A percentile compares a stretch with the other conserved stretches of the same genome.
Conservation (phyloP, 2,888 invertebrate genomes). For the Escarpia spicata region DNA sequence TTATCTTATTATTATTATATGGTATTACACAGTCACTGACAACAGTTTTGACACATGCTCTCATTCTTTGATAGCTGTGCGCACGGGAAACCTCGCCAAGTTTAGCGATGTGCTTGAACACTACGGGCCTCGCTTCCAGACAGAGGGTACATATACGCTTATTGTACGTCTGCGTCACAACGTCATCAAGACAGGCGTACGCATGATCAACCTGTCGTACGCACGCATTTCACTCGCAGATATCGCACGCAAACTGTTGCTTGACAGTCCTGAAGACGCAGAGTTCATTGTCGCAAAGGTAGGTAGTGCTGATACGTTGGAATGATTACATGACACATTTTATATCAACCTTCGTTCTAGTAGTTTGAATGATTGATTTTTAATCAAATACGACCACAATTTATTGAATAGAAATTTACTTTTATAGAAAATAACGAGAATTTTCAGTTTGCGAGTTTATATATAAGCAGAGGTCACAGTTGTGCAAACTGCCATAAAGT, state of each 20-base stretch:
- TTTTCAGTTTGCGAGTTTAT: too few relatives aligned
- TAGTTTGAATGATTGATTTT: background rate
- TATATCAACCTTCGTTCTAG: background rate
- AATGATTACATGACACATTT: background rate
- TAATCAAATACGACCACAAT: background rate
- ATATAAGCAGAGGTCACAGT: too few relatives aligned
- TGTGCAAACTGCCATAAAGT: too few relatives aligned
- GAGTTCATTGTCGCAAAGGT: constrained; percentile 97
- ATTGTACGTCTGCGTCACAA: constrained; percentile 96
- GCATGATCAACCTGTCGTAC: constrained; percentile 95
- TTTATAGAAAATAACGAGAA: background rate
- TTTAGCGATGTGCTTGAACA: constrained; percentile 93
- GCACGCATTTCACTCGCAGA: constrained; percentile 94
- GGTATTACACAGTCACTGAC: background rate
- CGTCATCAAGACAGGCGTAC: constrained; percentile 97
- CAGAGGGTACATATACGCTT: constrained; percentile 94
- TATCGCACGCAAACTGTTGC: constrained; percentile 90
- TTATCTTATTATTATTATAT: too few relatives aligned
- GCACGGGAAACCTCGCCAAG: constrained; percentile 91
- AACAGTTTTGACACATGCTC: background rate
- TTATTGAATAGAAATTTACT: background rate
- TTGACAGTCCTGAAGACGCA: constrained; percentile 96
- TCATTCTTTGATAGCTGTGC: constrained; percentile 72
- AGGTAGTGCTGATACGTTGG: constrained; percentile 19
- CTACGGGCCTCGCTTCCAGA: constrained; percentile 89